A percentile compares a stretch with the other conserved stretches of the same genome.
Conservation (phyloP, 2,113 vertebrate genomes). For the Suncus etruscus region DNA sequence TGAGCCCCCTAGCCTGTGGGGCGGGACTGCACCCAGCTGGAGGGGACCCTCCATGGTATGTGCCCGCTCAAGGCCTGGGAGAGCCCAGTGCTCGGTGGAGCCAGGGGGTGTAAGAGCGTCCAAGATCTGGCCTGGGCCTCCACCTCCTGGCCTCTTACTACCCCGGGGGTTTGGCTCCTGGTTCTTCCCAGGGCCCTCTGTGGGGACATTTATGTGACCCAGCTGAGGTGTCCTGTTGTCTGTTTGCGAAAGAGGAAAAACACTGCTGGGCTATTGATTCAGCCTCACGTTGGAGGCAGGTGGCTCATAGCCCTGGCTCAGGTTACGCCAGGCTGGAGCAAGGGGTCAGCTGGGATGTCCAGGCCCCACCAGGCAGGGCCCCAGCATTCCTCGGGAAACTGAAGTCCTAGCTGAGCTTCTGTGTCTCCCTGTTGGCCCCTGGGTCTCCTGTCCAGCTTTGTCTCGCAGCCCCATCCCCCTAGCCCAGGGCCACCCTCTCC, state of each 20-base stretch:
- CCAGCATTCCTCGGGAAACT: slow-evolving; percentile 27
- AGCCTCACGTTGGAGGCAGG: slow-evolving; percentile 77
- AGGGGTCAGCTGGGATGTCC: not conserved
- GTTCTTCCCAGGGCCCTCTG: not conserved
- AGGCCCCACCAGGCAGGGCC: not conserved
- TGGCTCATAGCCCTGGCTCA: slow-evolving; percentile 69
- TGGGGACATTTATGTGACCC: slow-evolving; percentile 77
- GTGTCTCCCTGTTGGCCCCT: not conserved
- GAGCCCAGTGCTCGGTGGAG: no score
- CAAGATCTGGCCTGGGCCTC: not conserved
- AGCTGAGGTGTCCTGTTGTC: slow-evolving; percentile 65
- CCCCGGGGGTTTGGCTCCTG: slow-evolving; percentile 51
- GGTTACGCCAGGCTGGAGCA: slow-evolving; percentile 62
- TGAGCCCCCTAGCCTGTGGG: slow-evolving; percentile 7
- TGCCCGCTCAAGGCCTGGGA: not conserved
- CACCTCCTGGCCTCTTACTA: not conserved
- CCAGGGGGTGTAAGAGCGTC: not conserved
- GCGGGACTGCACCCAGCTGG: not conserved
- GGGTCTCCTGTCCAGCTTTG: no score
- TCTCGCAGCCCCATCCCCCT: not conserved
- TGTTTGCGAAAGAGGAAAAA: slow-evolving; percentile 81
- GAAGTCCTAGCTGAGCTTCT: not conserved
- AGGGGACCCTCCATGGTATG: no score
- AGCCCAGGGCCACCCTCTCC: not conserved
- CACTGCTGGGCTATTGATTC: slow-evolving; percentile 77